Percentiles rank a stretch among this genome's conserved stretches.
Conservation (phyloP, 2,888 invertebrate species). For the Busseola fusca region DNA sequence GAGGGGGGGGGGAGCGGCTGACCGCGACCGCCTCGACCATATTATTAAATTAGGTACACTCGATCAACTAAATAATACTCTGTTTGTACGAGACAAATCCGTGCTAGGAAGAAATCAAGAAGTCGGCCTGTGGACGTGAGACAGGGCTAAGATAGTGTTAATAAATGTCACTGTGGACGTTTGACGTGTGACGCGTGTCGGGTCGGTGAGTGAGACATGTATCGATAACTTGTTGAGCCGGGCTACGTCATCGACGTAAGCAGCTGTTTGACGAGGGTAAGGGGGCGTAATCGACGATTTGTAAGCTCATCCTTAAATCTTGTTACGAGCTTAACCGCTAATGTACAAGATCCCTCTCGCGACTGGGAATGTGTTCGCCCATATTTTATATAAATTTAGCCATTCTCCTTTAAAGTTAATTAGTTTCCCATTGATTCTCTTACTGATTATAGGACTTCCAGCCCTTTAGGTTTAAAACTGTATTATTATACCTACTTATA, state of each 20-base stretch:
- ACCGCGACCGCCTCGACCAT: slow-evolving; percentile 73
- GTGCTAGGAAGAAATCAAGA: slow-evolving; percentile 40
- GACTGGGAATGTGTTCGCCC: neutral
- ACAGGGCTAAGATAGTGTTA: neutral
- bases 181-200: slow-evolving; percentile 17
- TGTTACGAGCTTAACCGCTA: neutral
- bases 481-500: neutral
- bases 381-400: neutral
- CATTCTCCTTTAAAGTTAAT: neutral
- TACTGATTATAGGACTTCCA: neutral
- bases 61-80: slow-evolving; percentile 74
- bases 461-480: neutral
- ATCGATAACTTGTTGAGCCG: slow-evolving; percentile 55
- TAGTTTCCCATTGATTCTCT: neutral
- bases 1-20: slow-evolving; percentile 61
- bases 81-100: slow-evolving; percentile 62
- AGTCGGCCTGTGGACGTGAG: slow-evolving; percentile 31
- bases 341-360: neutral
- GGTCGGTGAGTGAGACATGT: slow-evolving; percentile 29
- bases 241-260: slow-evolving; percentile 19
- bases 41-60: slow-evolving; percentile 82
- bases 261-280: slow-evolving; percentile 41
- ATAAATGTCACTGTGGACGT: slow-evolving; percentile 16
- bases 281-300: slow-evolving; percentile 29
- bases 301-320: slow-evolving; percentile 24